These are phyloP conservation scores for Punctoribates punctum DNA, from an alignment of 2,888 invertebrate species.

Conservation along the genomic window DNA sequence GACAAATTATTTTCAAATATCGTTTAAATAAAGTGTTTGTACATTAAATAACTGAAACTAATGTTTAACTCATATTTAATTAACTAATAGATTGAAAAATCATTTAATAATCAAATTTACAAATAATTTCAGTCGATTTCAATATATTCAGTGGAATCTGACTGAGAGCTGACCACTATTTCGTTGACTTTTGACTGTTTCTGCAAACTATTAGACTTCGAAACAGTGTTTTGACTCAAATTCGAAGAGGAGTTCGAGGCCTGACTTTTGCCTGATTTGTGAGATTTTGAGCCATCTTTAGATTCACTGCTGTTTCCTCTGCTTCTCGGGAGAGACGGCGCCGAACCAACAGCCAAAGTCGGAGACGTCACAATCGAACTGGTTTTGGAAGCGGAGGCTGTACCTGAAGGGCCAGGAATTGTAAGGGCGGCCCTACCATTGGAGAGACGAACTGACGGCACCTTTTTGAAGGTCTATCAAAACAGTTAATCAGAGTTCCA, in stretches of 20 bases:
- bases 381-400: neutral
- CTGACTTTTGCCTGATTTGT: neutral
- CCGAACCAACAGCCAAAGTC: neutral
- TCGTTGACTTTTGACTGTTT: neutral
- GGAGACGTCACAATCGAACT: neutral
- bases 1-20: too few species aligned
- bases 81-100: too few species aligned
- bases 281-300: neutral
- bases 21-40: too few species aligned
- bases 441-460: neutral
- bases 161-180: neutral
- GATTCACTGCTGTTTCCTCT: neutral
- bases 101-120: too few species aligned
- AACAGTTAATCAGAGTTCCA: neutral
- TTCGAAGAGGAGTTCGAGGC: too few species aligned
- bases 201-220: neutral
- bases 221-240: neutral
- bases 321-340: neutral
- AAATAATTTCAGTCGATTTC: neutral
- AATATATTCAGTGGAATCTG: neutral
- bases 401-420: neutral
- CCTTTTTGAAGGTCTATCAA: neutral
- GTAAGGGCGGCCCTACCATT: constrained; percentile 3
- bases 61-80: too few species aligned
- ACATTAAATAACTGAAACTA: too few species aligned